These are phyloP conservation scores for Zosterops lateralis DNA, from an alignment of 2,113 vertebrate species.

Conservation along the genomic window DNA sequence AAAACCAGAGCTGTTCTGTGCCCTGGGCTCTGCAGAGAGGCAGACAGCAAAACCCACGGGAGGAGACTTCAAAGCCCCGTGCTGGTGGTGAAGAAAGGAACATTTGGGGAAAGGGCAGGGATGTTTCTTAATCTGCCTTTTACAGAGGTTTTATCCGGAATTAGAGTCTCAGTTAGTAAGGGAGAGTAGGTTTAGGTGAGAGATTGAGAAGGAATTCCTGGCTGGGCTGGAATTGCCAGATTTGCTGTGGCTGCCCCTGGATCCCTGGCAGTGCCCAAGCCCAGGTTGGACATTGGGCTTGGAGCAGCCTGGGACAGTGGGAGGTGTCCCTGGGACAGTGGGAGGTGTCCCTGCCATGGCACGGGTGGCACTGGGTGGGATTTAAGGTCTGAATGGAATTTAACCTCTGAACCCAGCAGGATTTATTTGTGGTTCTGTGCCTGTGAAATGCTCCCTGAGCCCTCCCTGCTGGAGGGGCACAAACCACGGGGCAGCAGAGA, in stretches of 20 bases:
- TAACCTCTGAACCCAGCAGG: no score
- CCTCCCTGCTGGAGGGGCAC: no score
- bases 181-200: not conserved
- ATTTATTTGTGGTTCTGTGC: no score
- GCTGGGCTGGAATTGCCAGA: accelerated
- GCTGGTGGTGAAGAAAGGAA: not conserved
- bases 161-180: accelerated
- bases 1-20: not conserved
- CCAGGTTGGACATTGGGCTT: not conserved
- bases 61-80: not conserved
- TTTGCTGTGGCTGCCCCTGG: not conserved
- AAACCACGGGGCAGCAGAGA: no score
- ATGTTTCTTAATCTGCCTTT: accelerated
- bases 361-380: no score
- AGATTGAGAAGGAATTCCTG: not conserved
- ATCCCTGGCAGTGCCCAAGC: not conserved
- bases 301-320: no score
- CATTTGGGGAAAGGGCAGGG: not conserved
- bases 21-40: not conserved
- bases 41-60: not conserved
- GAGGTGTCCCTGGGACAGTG: no score
- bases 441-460: no score
- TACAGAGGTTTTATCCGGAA: not conserved
- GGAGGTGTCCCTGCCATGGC: no score
- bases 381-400: no score